Evolutionary conservation across 2,797 vertebrate species (phyloP), one percentile per base, ranked within the genome.

Genomic region (Oreortyx pictus): DNA sequence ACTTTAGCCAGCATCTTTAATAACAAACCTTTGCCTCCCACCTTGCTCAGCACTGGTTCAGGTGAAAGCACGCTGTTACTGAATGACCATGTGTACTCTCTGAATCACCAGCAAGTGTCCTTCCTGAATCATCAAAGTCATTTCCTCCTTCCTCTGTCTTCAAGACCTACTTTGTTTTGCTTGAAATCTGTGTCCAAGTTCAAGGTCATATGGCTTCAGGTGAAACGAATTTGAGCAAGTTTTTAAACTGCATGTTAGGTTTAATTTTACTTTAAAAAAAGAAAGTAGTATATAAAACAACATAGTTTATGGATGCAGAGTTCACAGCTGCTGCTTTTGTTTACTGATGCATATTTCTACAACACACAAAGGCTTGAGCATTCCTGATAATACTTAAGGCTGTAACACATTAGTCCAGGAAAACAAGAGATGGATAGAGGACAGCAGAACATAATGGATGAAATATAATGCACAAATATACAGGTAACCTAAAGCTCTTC

Each of bases 281-380:
- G 39, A 81, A 22, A 39, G 11, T 24, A 39, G 27, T 60, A 43
- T 9, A 68, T 47, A 47, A 93, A 88, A 6, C 19, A 86, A 33
- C 19, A 44, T 5, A 35, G 33, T 67, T 64, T 68, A 70, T 10
- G 66, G 59, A 76, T 75, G 37, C 22, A 66, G 81, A 83, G 46
- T 61, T 80, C 61, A 83, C 70, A 88, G 79, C 73, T 59, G 54
- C 54, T 74, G 89, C 61, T 86, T 90, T 68, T 94, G 27, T 88
- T 94, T 88, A 91, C 43, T 67, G 92, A 80, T 77, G 61, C 87
- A 49, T 14, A 59, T 78, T 92, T 91, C 68, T 82, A 57, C 11
- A 59, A 29, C 71, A 82, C 11, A 82, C 70, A 86, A 90, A 91
- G 88, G 59, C 6, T 23, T 29, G 54, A 78, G 41, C 24, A 89